Evolutionary conservation across 2,113 vertebrate genomes (phyloP), one percentile per base, ranked within the genome.

Genomic region (Rhadina sibilatrix): DNA sequence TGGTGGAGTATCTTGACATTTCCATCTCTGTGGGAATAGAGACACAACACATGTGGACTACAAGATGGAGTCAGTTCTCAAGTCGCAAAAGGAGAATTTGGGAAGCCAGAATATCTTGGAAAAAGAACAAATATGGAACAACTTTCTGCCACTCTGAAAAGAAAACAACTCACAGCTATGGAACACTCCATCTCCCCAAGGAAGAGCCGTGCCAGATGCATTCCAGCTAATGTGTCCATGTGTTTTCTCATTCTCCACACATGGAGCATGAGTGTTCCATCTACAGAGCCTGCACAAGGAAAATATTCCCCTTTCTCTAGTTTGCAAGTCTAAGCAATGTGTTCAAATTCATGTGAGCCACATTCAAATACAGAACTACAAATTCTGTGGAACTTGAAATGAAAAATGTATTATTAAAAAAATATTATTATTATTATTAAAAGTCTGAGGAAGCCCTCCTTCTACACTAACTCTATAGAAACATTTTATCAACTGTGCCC

Each of bases 171-270:
- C 85, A 74, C 63, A 93, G 71, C 88, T 80, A 94, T 22, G 90
- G 90, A 97, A 96, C 85, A 94, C 85, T 95, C 86, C 88, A 88
- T 90, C 50, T 96, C 85, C 95, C 92, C 75, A 93, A 86, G 94
- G 92, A 95, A 93, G 72, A 78, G 64, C 74, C 0, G 2, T 77
- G 85, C 86, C 96, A 97, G 83, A 92, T 92, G 42, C 82, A 94
- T 94, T 96, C 86, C 95, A 95, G 85, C 68, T 77, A 88, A 74
- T 2, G 23, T 3, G 23, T 82, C 90, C 95, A 91, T 50, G 78
- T 91, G 92, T 91, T 79, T 85, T 76, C 65, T 95, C 88, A 83
- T 88, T 90, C 90, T 93, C 68, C 76, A 92, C 0, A 0, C 78
- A 93, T 57, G 75, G 85, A 94, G 75, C 50, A 70, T 23, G 20